A percentile compares a stretch with the other conserved stretches of the same genome.
phyloP scores from a whole-genome alignment of 1,140 invertebrate species.

The Lepidotrigona ventralis region DNA sequence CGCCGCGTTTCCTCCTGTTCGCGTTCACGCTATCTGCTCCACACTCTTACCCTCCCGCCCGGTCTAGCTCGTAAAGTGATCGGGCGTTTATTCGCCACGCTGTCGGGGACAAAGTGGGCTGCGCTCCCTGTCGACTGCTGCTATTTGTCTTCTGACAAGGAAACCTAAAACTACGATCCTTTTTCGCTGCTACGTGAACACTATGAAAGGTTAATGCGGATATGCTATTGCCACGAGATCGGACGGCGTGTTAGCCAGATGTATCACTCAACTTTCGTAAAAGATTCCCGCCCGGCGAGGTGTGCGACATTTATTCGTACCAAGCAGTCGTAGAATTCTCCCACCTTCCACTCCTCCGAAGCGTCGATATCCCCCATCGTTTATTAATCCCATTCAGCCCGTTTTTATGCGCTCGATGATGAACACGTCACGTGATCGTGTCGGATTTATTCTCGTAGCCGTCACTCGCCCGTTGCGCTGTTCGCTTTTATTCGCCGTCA shows the following conservation, averaged over 20 bases:
- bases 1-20: constrained; percentile 39
- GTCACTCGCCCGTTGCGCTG: no score
- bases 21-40: constrained; percentile 52
- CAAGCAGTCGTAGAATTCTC: not conserved
- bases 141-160: constrained; percentile 71
- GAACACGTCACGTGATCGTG: no score
- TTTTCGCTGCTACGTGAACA: constrained; percentile 59
- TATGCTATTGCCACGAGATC: constrained; percentile 51
- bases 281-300: constrained; percentile 1
- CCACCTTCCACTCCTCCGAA: no score
- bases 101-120: constrained; percentile 72
- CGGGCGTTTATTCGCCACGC: constrained; percentile 69
- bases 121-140: constrained; percentile 67
- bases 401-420: no score
- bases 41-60: constrained; percentile 42
- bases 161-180: constrained; percentile 68
- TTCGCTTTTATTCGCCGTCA: no score
- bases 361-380: no score
- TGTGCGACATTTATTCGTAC: not conserved
- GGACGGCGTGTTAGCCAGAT: constrained; percentile 21
- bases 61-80: constrained; percentile 68
- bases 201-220: constrained; percentile 64
- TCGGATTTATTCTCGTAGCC: no score
- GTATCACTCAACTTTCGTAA: constrained; percentile 34
- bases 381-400: no score